phyloP scores from a whole-genome alignment of 2,113 vertebrate genomes.

The Trochalopteron elliotii region DNA sequence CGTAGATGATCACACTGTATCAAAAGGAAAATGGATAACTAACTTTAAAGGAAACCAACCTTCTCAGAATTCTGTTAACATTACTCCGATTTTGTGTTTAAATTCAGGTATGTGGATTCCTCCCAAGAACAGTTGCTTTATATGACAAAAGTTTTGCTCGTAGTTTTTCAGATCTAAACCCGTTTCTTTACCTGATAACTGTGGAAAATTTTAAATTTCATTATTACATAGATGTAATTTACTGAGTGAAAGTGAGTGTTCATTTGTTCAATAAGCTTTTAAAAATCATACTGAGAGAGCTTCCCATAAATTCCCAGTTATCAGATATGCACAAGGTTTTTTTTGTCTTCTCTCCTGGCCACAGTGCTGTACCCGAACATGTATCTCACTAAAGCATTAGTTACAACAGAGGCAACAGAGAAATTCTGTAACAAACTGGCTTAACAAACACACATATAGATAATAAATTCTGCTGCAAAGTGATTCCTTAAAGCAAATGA shows the following conservation, averaged over 20 bases:
- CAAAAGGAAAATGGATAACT: not conserved
- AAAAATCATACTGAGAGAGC: not conserved
- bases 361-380: not conserved
- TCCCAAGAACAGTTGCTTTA: not conserved
- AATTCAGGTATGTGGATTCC: not conserved
- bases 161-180: not conserved
- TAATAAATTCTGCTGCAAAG: not conserved
- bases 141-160: not conserved
- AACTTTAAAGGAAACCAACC: not conserved
- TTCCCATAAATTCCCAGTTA: not conserved
- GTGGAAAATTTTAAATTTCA: not conserved
- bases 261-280: not conserved
- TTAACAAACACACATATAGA: not conserved
- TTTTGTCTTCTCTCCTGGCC: not conserved
- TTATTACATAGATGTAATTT: not conserved
- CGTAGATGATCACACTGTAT: not conserved
- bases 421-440: not conserved
- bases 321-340: not conserved
- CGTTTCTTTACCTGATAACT: not conserved
- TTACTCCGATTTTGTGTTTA: rapidly evolving
- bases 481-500: not conserved
- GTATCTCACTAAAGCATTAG: not conserved
- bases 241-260: not conserved
- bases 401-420: not conserved
- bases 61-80: not conserved